phyloP scores from a whole-genome alignment of 2,113 vertebrate genomes.

The Strigops habroptila region DNA sequence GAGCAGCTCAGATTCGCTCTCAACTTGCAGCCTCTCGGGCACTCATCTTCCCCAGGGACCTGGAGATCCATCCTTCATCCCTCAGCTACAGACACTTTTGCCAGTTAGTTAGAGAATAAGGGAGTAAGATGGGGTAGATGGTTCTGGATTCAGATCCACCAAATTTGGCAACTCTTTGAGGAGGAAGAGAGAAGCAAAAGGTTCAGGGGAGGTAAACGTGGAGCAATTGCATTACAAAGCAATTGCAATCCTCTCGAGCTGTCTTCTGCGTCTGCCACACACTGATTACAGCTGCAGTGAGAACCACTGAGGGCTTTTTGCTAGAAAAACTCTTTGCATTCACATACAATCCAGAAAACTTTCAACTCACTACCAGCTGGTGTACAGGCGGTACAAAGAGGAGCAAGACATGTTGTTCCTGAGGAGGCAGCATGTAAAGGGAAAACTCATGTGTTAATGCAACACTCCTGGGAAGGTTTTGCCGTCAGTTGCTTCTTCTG shows the following conservation, averaged over 20 bases:
- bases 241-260: rapidly evolving
- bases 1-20: background rate
- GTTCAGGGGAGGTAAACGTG: background rate
- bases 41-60: background rate
- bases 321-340: background rate
- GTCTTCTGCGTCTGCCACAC: rapidly evolving
- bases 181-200: background rate
- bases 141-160: background rate
- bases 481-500: background rate
- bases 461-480: background rate
- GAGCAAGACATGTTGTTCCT: rapidly evolving
- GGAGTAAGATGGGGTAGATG: background rate
- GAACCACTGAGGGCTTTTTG: background rate
- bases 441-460: background rate
- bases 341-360: background rate
- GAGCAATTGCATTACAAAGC: background rate
- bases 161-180: background rate
- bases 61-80: background rate
- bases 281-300: background rate
- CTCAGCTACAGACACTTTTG: background rate
- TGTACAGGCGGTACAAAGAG: background rate
- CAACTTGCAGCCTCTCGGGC: background rate
- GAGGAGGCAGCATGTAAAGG: background rate
- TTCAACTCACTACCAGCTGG: background rate
- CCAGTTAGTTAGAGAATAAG: background rate